Evolutionary conservation across 37 sponge, comb jelly and placozoan species (phyloP), one percentile per base, ranked within the genome.

Genomic region (Agelas oroides): DNA sequence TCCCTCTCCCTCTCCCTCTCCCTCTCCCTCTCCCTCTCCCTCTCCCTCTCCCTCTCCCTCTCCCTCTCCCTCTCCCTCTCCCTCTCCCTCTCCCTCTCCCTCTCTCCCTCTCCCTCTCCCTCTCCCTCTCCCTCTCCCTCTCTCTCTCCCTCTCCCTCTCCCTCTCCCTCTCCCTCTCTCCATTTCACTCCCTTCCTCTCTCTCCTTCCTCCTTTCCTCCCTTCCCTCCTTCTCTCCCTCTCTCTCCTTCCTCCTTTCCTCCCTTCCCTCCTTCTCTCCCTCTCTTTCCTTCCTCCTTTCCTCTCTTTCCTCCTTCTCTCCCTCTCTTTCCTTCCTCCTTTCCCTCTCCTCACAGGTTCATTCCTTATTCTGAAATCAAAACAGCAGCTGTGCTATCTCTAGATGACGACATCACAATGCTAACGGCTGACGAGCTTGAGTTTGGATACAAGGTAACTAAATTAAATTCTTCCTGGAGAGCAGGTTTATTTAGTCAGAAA

Each of bases 351-450:
- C 35, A 16, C 64, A 86, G 94, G 52, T 94, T 94, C 65, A 84
- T 80, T 53, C 95, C 95, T 0, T 90, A 84, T 35, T 25, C 54
- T 33, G 85, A 81, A 41, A 87, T 94, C 24, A 21, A 67, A 21
- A 94, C 95, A 1, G 84, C 92, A 1, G 77, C 76, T 65, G 78
- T 94, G 0, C 53, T 92, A 5, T 60, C 83, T 54, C n/a, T 94
- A 33, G 92, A 94, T 73, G 92, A 94, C 80, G 95, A 94, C 59
- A 87, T 94, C 59, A 77, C 69, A 77, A 94, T 91, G 92, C 31
- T 94, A 39, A 82, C 92, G 31, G 59, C 76, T 5, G 95, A 94
- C 64, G 95, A 94, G 77, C 70, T 94, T n/a, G 92, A 94, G 80
- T 94, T 94, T 83, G 95, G 80, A 5, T 94, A 65, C 65, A 83